Base-by-base conservation (phyloP, 2,113 vertebrate species). In the Sander vitreus region DNA sequence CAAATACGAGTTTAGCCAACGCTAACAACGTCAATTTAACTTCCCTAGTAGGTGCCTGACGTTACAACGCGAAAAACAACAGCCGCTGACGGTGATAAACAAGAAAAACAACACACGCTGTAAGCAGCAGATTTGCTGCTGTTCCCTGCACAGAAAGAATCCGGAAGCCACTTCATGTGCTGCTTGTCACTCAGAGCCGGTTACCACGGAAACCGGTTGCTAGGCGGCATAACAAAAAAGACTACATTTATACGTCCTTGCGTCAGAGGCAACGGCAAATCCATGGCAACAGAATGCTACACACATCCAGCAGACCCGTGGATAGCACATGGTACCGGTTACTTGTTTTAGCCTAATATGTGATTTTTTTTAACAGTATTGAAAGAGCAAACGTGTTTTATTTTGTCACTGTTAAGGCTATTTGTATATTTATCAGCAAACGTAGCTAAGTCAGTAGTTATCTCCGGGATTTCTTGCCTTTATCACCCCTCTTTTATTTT, bases 141-240 rank as follows among this genome's bases (percentile, higher is more conserved):
- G 63, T 50, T 81, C 78, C 6, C 66, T 15, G 76, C 55, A 25
- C 79, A 73, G 68, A 78, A 86, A 76, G 79, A 92, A 93, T 75
- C 89, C 91, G 93, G 93, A 93, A 94, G 92, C 89, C 89, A 91
- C 86, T 82, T 88, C 88, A 85, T 88, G 63, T 85, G 85, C 82
- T 33, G 51, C 86, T 66, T 89, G 82, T 92, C 91, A 91, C 82
- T 83, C 88, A 83, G 23, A 86, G 75, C 57, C 15, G 63, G 95
- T 95, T 92, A 27, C 94, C 89, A 90, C 45, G 87, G 95, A 83
- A 95, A 94, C 93, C 65, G 63, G 96, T 96, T 96, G 95, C 96
- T 91, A 91, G 85, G 96, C 93, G 67, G 94, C 96, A 95, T 94
- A 97, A 97, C 96, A 97, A 92, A 96, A 94, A 94, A 93, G 92